phyloP scores from a whole-genome alignment of 2,113 vertebrate species.

The Eclectus roratus region DNA sequence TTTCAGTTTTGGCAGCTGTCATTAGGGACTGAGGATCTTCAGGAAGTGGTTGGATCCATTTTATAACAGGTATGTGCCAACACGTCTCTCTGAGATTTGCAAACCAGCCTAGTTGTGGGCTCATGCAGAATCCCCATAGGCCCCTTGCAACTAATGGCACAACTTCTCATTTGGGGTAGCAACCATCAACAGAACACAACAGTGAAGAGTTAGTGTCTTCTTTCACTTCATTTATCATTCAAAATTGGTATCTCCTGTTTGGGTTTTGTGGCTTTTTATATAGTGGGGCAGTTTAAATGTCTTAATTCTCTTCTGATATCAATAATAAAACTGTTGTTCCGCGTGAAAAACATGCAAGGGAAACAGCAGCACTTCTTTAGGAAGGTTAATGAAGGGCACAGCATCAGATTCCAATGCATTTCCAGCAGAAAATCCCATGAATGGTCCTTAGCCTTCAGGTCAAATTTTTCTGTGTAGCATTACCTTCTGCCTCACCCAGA shows the following conservation, averaged over 20 bases:
- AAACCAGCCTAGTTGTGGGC: neutral
- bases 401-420: neutral
- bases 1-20: neutral
- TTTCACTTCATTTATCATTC: neutral
- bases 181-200: neutral
- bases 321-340: neutral
- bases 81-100: neutral
- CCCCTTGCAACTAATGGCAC: neutral
- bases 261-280: neutral
- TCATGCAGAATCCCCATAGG: neutral
- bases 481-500: neutral
- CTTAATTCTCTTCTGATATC: neutral
- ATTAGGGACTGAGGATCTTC: neutral
- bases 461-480: neutral
- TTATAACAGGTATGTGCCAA: neutral
- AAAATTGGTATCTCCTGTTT: neutral
- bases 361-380: neutral
- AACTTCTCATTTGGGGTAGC: neutral
- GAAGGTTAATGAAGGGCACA: neutral
- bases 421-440: neutral
- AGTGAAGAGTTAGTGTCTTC: neutral
- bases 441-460: neutral
- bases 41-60: neutral
- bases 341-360: neutral
- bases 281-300: neutral